A percentile compares a stretch with the other conserved stretches of the same genome.
Evolutionary conservation across 2,113 vertebrate species (phyloP).

Genomic region (Callorhinus ursinus): DNA sequence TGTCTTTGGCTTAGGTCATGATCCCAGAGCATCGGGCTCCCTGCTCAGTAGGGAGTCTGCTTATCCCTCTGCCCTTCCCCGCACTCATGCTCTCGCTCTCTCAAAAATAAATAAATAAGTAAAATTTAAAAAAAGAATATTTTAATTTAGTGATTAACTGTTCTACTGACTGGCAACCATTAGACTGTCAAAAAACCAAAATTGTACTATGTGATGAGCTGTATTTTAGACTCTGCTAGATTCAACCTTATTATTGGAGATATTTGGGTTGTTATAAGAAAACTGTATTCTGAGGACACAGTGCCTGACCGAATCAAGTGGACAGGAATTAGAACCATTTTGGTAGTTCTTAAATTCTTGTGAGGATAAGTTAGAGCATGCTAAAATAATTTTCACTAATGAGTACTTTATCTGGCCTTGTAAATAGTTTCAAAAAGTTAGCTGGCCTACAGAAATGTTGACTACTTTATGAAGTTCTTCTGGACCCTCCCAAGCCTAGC

Average conservation of each 20-base stretch:
- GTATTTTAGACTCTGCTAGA: not conserved
- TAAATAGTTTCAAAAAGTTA: conserved; percentile 16
- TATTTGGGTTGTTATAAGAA: not conserved
- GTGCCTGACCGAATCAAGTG: not conserved
- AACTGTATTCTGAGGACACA: not conserved
- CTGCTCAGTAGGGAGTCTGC: not conserved
- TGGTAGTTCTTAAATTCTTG: not conserved
- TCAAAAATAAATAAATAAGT: not conserved
- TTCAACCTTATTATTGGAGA: not conserved
- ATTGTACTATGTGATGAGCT: not conserved
- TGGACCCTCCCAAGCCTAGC: not conserved
- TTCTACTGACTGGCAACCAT: not conserved
- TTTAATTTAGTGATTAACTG: not conserved
- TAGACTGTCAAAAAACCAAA: not conserved
- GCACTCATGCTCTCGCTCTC: not conserved
- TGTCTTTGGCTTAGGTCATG: not conserved
- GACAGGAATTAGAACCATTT: not conserved
- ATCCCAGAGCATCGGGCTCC: not conserved
- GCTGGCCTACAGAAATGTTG: not conserved
- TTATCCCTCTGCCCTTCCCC: not conserved
- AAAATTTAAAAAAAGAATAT: not conserved
- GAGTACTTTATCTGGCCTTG: not conserved
- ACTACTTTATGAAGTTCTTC: not conserved
- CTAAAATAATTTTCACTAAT: conserved; percentile 18
- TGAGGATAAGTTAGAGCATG: not conserved